Evolutionary conservation across 2,888 invertebrate genomes (phyloP), one percentile per base, ranked within the genome.

Genomic region (Drosophila demipolita): DNA sequence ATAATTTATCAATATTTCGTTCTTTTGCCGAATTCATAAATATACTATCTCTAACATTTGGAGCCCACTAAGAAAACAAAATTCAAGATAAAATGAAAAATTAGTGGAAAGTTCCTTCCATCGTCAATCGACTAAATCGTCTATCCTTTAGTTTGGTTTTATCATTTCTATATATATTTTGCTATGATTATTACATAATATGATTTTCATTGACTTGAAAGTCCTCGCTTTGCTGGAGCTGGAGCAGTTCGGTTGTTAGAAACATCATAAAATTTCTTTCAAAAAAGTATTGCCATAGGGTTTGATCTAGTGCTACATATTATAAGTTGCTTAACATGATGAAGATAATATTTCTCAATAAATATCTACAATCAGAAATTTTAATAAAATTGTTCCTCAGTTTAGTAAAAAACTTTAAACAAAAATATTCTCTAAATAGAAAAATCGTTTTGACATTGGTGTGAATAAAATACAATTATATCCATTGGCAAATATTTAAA

Each of bases 1-100:
- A 33, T 48, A 61, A 65, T 53, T 53, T 29, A 32, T 35, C 38
- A 49, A 32, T 62, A 57, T 79, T 79, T 23, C 23, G 23, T 23
- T n/a, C n/a, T 53, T 38, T 15, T 8, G 15, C 8, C 4, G 8
- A 45, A 23, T 8, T 2, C 3, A 45, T 23, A 1, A 45, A 7
- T 12, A 15, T 23, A 12, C 15, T 20, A 23, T 23, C 45, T 4
- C 4, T 8, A 12, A 7, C 20, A 12, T 7, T 12, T 3, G 3
- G 12, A 15, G 12, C 15, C 2, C 50, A 35, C 9, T 17, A 1
- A 17, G 1, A 53, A 66, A 11, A 0, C 2, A 2, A 11, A 11
- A 11, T 6, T 12, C 12, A 23, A 9, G 1, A 49, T 5, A 9
- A 9, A 36, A 29, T 35, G 26, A 2, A 6, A 40, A 45, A 20